phyloP scores from a whole-genome alignment of 2,888 invertebrate species.

The Punctoribates punctum region DNA sequence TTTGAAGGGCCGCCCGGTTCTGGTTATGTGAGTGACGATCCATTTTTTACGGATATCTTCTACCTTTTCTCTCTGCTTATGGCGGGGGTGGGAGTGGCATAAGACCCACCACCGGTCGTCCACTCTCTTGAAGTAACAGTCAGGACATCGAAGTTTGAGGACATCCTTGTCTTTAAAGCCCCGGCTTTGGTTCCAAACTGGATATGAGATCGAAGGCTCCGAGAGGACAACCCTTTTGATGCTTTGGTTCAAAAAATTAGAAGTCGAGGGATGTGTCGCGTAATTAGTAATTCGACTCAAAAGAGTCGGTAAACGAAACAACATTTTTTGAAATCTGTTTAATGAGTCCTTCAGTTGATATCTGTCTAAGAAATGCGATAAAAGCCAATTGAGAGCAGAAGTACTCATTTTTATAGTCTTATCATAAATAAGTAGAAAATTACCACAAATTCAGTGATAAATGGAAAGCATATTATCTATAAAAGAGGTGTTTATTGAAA shows the following conservation, averaged over 20 bases:
- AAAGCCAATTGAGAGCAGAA: neutral
- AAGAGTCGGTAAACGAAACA: constrained; percentile 9
- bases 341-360: constrained; percentile 19
- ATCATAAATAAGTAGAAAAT: neutral
- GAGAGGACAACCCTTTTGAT: neutral
- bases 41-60: constrained; percentile 67
- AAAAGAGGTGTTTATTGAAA: constrained; percentile 7
- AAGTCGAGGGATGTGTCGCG: neutral
- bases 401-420: neutral
- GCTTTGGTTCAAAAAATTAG: neutral
- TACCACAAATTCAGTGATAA: no score
- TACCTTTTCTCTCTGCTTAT: constrained; percentile 74
- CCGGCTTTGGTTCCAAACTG: constrained; percentile 54
- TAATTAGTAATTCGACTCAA: neutral
- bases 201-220: constrained; percentile 5
- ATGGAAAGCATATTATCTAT: no score
- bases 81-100: constrained; percentile 71
- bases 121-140: constrained; percentile 69
- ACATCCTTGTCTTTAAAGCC: constrained; percentile 70
- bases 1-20: constrained; percentile 55
- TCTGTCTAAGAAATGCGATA: neutral
- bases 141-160: constrained; percentile 68
- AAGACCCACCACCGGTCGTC: constrained; percentile 67
- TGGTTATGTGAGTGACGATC: constrained; percentile 71
- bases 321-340: neutral